Evolutionary conservation across 2,113 vertebrate genomes (phyloP), one percentile per base, ranked within the genome.

Genomic region (Sigmodon hispidus): DNA sequence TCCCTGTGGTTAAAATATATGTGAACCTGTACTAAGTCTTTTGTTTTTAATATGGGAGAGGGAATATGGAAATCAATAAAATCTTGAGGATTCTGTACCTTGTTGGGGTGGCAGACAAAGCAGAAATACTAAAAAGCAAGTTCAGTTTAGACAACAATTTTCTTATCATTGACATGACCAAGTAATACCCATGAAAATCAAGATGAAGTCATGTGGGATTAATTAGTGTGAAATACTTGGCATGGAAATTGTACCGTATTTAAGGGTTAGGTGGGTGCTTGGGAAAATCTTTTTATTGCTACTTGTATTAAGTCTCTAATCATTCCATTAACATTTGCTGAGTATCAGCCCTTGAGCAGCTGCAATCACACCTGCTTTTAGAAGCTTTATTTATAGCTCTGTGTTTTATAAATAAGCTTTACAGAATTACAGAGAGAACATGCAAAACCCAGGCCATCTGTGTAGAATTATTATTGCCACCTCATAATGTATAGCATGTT

Each of bases 251-350:
- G 93, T 90, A 61, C 48, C 72, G 87, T 61, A 69, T 81, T 87
- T 84, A 72, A 94, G 57, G 61, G 72, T 93, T 83, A 70, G 57
- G 43, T 63, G 26, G 34, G 21, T 95, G 80, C 84, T 86, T 75
- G 76, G 70, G 48, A 90, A 96, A 90, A 40, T 45, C 40, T 72
- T 94, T 93, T 93, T 80, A 80, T 84, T 73, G 69, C 45, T 65
- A 12, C 48, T 77, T 61, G 85, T 93, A 94, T 83, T 94, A 95
- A 97, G 40, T 29, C 45, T 84, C 67, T 91, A 87, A 87, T 95
- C 83, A 96, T 97, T 90, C 85, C 55, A 91, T 96, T 95, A 93
- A 88, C 95, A 87, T 89, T 94, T 95, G 81, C 6, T 52, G 73
- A 94, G 61, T 73, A 50, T 29, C n/a, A 93, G 43, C 7, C 2